Base-by-base conservation (phyloP, 2,888 invertebrate genomes). In the Volucella zonaria region DNA sequence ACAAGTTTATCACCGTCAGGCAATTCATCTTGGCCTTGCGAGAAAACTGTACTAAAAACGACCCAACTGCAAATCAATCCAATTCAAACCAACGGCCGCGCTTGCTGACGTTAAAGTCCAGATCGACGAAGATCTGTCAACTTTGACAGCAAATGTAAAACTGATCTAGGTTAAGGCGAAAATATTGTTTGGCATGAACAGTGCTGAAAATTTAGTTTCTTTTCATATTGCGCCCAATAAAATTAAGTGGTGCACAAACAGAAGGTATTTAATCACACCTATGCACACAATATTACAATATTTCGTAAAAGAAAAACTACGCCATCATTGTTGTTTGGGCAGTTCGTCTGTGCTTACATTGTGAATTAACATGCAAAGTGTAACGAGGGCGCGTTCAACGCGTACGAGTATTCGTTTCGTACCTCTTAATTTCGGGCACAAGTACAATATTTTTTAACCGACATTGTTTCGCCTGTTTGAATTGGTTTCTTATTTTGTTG, bases 21-120 rank as follows among this genome's bases (percentile, higher is more conserved):
- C 58, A 23, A 51, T 79, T 67, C 52, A 54, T 67, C 14, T 67
- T 66, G 64, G 79, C 79, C 74, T 79, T 79, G 74, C 23, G n/a
- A 18, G 71, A 70, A 58, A 58, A 49, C 14, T 31, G 43, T 56
- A 31, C 31, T 6, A 31, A 51, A 51, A 56, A 49, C 45, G 45
- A 51, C 15, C 31, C 38, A 71, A 71, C 14, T 52, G 11, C 6
- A 74, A 61, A 62, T 54, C n/a, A 54, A 38, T 18, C 11, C 4
- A 23, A 23, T 43, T 45, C 12, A 23, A 23, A 43, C 4, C 31
- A 31, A 31, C 31, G 31, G 31, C 6, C 4, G 31, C 31, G 2
- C 31, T 31, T 31, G 6, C 6, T 31, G 6, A 31, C 31, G 31
- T 51, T 14, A 42, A 47, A 15, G n/a, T 45, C 12, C 6, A 23